Evolutionary conservation across 2,113 vertebrate genomes (phyloP), one percentile per base, ranked within the genome.

Genomic region (Trogon melanurus): DNA sequence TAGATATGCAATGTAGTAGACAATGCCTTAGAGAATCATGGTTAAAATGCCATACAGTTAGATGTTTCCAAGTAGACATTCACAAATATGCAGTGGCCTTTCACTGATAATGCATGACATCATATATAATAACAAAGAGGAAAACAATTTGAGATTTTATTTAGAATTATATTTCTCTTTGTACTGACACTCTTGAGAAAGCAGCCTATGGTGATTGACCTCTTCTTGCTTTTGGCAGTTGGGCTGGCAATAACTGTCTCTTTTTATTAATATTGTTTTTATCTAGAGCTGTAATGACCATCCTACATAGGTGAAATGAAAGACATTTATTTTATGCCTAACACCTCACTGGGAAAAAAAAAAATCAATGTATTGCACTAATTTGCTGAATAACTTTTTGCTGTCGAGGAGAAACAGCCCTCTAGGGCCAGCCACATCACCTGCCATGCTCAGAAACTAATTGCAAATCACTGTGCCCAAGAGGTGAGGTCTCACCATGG

Each of bases 261-360:
- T 73, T 95, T 95, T 95, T 97, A 85, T 93, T 93, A 97, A 91
- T 93, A 93, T 13, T 97, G 94, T 96, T 97, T 97, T 95, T 92
- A 95, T 95, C 93, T 96, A 85, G 86, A 91, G 85, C 48, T 18
- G 4, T 89, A 97, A 96, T 88, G 89, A 72, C 72, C 79, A 76
- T 67, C 73, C 86, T 62, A 93, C 79, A 47, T 12, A 96, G 91
- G 88, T 87, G 95, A 97, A 98, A 97, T 96, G 85, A 97, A 98
- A 97, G 76, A 83, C 91, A 91, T 97, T 96, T 95, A 50, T 95
- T 98, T 94, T 69, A 50, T 38, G 14, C 79, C 62, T 92, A 85
- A 91, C 93, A 96, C 22, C 30, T 80, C 76, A 90, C 56, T 84
- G 64, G 78, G 22, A 1, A 80, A 75, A 86, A 89, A 45, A 89